These are phyloP conservation scores for Drosophila bunnanda DNA, from an alignment of 2,888 invertebrate species.

Conservation along the genomic window DNA sequence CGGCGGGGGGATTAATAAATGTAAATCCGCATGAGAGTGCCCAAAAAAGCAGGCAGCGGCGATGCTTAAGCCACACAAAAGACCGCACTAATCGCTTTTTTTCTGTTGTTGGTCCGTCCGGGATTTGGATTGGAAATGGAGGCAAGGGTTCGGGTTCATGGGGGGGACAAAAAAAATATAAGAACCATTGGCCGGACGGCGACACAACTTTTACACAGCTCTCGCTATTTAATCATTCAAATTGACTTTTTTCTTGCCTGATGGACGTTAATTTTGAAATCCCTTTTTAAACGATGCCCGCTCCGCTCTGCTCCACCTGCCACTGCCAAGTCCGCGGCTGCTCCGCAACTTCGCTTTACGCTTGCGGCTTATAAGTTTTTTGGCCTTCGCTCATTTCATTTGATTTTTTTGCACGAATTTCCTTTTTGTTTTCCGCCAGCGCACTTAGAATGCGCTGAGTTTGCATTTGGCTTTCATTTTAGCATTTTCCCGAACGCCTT, in stretches of 20 bases:
- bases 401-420: constrained; percentile 43
- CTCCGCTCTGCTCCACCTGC: background rate
- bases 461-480: constrained; percentile 72
- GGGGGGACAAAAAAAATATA: background rate
- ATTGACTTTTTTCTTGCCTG: constrained; percentile 71
- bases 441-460: constrained; percentile 72
- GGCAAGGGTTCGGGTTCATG: constrained; percentile 3
- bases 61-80: constrained; percentile 63
- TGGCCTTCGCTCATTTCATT: constrained; percentile 47
- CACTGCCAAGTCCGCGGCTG: constrained; percentile 8
- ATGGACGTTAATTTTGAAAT: constrained; percentile 75
- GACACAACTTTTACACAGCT: constrained; percentile 54
- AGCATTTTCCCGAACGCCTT: constrained; percentile 52
- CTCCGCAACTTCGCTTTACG: constrained; percentile 62
- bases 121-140: constrained; percentile 29
- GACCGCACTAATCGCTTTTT: constrained; percentile 68
- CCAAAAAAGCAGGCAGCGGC: constrained; percentile 36
- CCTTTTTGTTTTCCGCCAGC: constrained; percentile 59
- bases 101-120: constrained; percentile 2
- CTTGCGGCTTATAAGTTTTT: constrained; percentile 75
- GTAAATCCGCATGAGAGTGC: constrained; percentile 62
- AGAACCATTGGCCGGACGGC: constrained; percentile 34
- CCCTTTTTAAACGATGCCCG: constrained; percentile 61
- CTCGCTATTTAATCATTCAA: constrained; percentile 77
- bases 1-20: constrained; percentile 59